A percentile compares a stretch with the other conserved stretches of the same genome.
These are phyloP conservation scores for Argyresthia albistria DNA, from an alignment of 2,888 invertebrate genomes.

Conservation along the genomic window DNA sequence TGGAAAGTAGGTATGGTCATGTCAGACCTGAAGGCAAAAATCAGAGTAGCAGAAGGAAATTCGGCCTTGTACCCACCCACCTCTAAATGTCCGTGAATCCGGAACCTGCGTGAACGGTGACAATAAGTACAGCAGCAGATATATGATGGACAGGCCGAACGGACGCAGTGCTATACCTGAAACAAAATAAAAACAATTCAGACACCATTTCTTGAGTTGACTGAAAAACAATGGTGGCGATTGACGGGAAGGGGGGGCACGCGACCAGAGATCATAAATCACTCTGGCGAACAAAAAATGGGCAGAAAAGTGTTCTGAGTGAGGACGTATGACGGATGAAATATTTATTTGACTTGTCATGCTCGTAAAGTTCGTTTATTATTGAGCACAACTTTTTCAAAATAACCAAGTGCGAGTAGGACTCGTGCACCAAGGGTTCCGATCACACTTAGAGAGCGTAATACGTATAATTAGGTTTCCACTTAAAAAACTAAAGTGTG, in stretches of 20 bases:
- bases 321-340: no score
- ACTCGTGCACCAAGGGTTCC: no score
- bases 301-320: background rate
- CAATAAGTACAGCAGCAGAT: slow-evolving; percentile 83
- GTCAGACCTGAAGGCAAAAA: no score
- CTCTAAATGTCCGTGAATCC: slow-evolving; percentile 75
- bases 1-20: no score
- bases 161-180: slow-evolving; percentile 88
- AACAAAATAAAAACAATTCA: slow-evolving; percentile 31
- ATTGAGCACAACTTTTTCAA: no score
- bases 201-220: background rate
- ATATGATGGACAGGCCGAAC: slow-evolving; percentile 83
- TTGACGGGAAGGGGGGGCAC: background rate
- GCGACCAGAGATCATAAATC: background rate
- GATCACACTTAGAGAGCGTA: no score
- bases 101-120: slow-evolving; percentile 85
- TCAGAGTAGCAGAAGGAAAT: no score
- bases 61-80: slow-evolving; percentile 64
- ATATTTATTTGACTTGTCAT: no score
- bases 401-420: no score
- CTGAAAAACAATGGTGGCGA: background rate
- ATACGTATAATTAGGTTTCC: no score
- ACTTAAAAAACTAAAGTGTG: no score
- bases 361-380: no score
- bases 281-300: background rate